phyloP scores from a whole-genome alignment of 2,113 vertebrate genomes.

The Scytalopus superciliaris region DNA sequence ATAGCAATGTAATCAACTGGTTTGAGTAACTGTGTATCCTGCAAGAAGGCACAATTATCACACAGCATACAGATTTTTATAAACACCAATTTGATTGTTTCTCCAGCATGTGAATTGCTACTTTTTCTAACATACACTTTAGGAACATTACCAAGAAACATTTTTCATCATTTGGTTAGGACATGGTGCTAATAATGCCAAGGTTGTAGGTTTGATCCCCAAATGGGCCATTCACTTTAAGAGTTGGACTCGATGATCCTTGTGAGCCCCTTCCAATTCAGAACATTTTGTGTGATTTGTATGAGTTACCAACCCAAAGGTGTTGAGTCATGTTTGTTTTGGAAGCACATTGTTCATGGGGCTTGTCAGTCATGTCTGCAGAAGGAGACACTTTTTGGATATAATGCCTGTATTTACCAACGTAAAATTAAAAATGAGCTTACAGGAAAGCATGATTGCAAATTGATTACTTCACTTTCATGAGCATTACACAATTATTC shows the following conservation, averaged over 20 bases:
- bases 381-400: neutral
- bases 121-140: neutral
- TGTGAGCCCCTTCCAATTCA: neutral
- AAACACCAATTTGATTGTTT: neutral
- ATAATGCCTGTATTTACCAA: neutral
- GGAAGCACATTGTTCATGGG: neutral
- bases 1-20: neutral
- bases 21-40: neutral
- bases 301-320: neutral
- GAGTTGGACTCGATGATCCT: neutral
- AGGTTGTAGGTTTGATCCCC: neutral
- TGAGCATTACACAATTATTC: slow-evolving; percentile 14
- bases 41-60: neutral
- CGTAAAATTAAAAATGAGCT: neutral
- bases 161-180: neutral
- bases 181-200: neutral
- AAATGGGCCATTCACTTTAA: neutral
- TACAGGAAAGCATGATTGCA: slow-evolving; percentile 29
- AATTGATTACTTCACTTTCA: slow-evolving; percentile 34
- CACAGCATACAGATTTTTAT: neutral
- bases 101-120: neutral
- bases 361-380: slow-evolving; percentile 11
- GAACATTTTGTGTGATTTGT: neutral
- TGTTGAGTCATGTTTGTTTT: slow-evolving; percentile 54
- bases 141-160: neutral